A percentile compares a stretch with the other conserved stretches of the same genome.
phyloP scores from a whole-genome alignment of 1,140 invertebrate species.

The Ctenoplectra terminalis region DNA sequence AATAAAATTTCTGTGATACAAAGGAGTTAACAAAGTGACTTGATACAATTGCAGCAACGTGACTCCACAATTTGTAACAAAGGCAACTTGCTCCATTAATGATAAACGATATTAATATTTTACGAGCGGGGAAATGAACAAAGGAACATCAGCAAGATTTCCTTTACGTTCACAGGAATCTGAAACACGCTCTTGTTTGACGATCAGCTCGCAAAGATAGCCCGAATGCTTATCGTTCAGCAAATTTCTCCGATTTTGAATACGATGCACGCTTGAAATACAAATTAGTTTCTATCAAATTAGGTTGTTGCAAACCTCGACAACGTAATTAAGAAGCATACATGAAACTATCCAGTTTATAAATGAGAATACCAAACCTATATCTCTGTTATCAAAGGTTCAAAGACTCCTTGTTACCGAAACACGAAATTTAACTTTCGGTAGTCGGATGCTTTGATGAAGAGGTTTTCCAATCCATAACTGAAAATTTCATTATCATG shows the following conservation, averaged over 20 bases:
- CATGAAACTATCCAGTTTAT: too few species aligned
- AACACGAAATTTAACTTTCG: too few species aligned
- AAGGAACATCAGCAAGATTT: neutral
- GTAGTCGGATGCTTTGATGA: too few species aligned
- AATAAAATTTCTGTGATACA: neutral
- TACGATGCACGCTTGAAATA: too few species aligned
- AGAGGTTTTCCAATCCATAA: too few species aligned
- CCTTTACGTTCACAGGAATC: neutral
- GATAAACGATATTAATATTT: neutral
- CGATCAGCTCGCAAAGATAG: neutral
- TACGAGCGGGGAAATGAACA: neutral
- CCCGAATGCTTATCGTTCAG: neutral
- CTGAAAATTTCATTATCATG: too few species aligned
- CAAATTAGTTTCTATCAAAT: neutral
- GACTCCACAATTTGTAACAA: neutral
- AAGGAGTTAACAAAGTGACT: neutral
- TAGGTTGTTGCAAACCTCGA: too few species aligned
- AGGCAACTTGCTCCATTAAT: neutral
- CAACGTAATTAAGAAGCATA: neutral
- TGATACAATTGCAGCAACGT: too few species aligned
- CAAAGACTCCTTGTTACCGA: too few species aligned
- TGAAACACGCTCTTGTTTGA: neutral
- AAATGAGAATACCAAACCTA: too few species aligned
- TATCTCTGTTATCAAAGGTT: too few species aligned
- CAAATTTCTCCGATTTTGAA: neutral